A percentile compares a stretch with the other conserved stretches of the same genome.
Conservation (phyloP, 2,113 vertebrate species). For the Aldabrachelys gigantea region DNA sequence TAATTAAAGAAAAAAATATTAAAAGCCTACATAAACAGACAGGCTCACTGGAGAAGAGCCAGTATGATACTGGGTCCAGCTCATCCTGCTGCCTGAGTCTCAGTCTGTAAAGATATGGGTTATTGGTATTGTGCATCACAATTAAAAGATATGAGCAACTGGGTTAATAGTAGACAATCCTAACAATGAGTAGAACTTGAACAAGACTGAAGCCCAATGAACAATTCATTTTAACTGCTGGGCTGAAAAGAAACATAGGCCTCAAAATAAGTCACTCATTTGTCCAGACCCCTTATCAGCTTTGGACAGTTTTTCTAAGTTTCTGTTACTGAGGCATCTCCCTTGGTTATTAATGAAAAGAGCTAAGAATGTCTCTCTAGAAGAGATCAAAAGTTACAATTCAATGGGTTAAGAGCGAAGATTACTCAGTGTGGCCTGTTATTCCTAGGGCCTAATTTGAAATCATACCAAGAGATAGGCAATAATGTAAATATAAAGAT, state of each 20-base stretch:
- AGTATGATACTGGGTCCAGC: background rate
- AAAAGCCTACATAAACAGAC: background rate
- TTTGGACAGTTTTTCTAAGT: background rate
- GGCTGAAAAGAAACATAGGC: background rate
- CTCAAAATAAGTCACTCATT: background rate
- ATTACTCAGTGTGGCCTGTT: background rate
- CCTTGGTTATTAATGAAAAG: too few species aligned
- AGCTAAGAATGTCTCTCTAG: background rate
- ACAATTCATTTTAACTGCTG: background rate
- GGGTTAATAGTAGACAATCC: background rate
- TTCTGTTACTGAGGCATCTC: background rate
- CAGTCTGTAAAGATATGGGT: background rate
- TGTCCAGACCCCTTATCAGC: background rate
- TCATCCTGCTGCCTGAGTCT: background rate
- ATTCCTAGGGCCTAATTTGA: background rate
- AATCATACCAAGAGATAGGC: background rate
- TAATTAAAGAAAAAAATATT: background rate
- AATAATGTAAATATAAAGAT: background rate
- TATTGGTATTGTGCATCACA: background rate
- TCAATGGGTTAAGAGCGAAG: background rate
- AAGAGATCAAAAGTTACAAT: background rate
- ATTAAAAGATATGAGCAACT: background rate
- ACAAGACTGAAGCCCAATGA: background rate
- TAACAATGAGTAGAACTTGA: background rate
- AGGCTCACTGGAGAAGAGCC: background rate